Evolutionary conservation across 2,888 invertebrate species (phyloP).

Genomic region (Nemurella pictetii): DNA sequence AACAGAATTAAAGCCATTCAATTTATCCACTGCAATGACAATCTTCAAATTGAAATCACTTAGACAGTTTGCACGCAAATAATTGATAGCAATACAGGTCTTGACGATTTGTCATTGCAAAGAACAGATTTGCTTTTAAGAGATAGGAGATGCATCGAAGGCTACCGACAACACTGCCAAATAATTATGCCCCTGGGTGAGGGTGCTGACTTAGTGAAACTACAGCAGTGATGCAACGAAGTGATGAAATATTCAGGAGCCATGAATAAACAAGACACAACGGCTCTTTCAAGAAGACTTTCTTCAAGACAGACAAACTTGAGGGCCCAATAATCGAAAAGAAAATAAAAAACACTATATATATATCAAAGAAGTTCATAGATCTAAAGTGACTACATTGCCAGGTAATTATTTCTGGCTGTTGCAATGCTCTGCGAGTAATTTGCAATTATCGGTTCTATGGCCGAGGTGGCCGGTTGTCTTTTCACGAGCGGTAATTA

Average conservation of each 20-base stretch:
- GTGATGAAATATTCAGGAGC: background rate
- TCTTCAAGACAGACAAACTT: background rate
- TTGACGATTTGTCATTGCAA: background rate
- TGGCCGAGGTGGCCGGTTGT: background rate
- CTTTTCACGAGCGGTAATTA: constrained; percentile 25
- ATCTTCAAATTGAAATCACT: background rate
- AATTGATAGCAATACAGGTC: background rate
- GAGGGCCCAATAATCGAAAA: background rate
- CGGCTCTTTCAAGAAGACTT: background rate
- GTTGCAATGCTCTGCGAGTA: constrained; percentile 7
- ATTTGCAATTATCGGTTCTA: constrained; percentile 15
- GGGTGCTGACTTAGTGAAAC: too few species aligned
- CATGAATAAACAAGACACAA: background rate
- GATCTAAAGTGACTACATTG: background rate
- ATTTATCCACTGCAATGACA: background rate
- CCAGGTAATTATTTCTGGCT: constrained; percentile 3
- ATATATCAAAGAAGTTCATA: background rate
- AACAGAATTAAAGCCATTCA: background rate
- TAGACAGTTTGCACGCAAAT: background rate
- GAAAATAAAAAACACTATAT: background rate
- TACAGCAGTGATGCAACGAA: background rate
- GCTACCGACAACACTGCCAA: background rate
- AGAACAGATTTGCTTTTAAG: background rate
- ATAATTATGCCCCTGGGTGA: background rate
- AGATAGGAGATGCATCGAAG: background rate